Evolutionary conservation across 2,113 vertebrate species (phyloP), one percentile per base, ranked within the genome.

Genomic region (Plecotus auritus): DNA sequence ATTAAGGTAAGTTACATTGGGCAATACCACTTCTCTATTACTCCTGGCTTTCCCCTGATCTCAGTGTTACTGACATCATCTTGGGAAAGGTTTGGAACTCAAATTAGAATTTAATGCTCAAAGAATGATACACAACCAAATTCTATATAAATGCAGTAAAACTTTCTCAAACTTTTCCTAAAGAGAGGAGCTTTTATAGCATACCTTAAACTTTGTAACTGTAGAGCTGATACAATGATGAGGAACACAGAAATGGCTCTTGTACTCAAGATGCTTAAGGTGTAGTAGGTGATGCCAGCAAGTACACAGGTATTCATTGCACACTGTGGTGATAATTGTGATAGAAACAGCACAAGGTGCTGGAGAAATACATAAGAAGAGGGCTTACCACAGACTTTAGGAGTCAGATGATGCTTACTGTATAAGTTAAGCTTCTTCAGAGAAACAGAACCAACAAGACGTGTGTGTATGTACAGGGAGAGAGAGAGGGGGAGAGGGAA

Each of bases 71-170:
- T 26, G 23, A 94, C 20, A 85, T 5, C 26, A 81, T 51, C 10
- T 54, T 88, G 77, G 61, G 56, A 83, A 95, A 95, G 49, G 35
- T 82, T 85, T 88, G 28, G 61, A 93, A 91, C 16, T 72, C 66
- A 94, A 37, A 77, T 88, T 80, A 94, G n/a, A 92, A 95, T 85
- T 67, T 66, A 83, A 70, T 77, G 30, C 49, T 90, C 89, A 88
- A 82, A 84, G 26, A 85, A 88, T 59, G 35, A 45, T 84, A 69
- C 9, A 17, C 4, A 67, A 80, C 35, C 18, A 66, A 92, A 94
- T 42, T 72, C 20, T 54, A 88, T 26, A 30, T 51, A 54, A 92
- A 84, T 73, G 14, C 32, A 88, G 14, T 28, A 89, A 85, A 76
- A 77, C 23, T 73, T 80, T 47, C 56, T 93, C 81, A 84, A 80